Conservation (phyloP, 2,797 vertebrate species). For the Myotis daubentonii region DNA sequence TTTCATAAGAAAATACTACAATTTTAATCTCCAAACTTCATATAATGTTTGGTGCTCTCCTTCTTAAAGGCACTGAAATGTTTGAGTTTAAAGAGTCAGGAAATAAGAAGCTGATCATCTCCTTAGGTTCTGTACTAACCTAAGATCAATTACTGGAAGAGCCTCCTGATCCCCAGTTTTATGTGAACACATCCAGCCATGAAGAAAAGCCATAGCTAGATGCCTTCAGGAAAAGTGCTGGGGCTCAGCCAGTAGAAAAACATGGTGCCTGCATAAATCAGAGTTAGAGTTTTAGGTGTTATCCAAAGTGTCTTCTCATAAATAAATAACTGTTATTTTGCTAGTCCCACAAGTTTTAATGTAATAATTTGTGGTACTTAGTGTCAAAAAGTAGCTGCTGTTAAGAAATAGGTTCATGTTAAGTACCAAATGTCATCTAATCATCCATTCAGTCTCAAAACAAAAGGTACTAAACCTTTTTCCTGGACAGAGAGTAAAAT, state of each 20-base stretch:
- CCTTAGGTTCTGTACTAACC: not conserved
- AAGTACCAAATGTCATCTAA: constrained; percentile 1
- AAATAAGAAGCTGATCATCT: not conserved
- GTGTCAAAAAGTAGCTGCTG: not conserved
- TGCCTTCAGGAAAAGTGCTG: not conserved
- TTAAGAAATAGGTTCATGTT: constrained; percentile 34
- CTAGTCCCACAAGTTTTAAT: not conserved
- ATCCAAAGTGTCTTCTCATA: not conserved
- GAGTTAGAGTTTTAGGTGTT: not conserved
- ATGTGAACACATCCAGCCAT: not conserved
- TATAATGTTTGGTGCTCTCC: not conserved
- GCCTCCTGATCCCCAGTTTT: not conserved
- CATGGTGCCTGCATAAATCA: not conserved
- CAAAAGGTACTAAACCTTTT: not conserved
- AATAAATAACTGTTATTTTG: not conserved
- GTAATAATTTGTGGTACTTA: constrained; percentile 19
- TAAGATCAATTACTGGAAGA: not conserved
- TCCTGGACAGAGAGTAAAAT: not conserved
- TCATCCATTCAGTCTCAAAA: constrained; percentile 14
- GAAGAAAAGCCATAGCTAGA: not conserved
- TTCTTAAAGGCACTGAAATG: not conserved
- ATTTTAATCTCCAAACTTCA: not conserved
- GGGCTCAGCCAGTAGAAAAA: not conserved
- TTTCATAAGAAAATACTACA: not conserved
- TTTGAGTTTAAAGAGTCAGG: not conserved